phyloP scores from a whole-genome alignment of 2,888 invertebrate species.

The Cryptocephalus moraei region DNA sequence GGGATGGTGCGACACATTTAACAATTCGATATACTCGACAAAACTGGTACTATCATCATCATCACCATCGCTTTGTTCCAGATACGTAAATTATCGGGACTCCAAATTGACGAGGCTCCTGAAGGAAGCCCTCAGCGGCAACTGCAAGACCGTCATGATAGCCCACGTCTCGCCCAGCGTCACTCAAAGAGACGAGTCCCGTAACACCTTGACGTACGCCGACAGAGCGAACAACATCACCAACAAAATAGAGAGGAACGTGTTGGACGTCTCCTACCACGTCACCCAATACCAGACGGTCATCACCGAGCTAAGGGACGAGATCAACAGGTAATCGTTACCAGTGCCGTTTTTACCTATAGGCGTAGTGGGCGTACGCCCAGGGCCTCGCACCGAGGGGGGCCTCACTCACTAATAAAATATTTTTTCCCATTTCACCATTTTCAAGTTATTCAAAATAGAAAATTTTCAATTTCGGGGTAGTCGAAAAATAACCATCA shows the following conservation, averaged over 20 bases:
- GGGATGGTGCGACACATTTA: no score
- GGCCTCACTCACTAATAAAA: no score
- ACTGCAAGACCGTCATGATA: conserved; percentile 94
- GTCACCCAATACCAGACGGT: conserved; percentile 78
- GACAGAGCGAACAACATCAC: conserved; percentile 89
- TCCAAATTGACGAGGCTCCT: conserved; percentile 87
- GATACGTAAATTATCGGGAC: conserved; percentile 77
- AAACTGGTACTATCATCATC: no score
- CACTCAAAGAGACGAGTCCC: conserved; percentile 73
- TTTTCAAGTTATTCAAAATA: no score
- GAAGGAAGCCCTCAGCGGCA: conserved; percentile 75
- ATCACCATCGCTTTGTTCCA: conserved; percentile 1
- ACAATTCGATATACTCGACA: no score
- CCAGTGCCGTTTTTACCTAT: no score
- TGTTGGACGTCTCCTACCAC: conserved; percentile 49
- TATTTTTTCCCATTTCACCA: no score
- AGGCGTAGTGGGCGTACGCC: no score
- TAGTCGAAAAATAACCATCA: no score
- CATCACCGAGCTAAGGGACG: conserved; percentile 72
- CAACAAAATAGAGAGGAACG: conserved; percentile 58
- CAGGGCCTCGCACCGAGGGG: no score
- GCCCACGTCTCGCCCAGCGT: conserved; percentile 86
- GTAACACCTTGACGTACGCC: conserved; percentile 89
- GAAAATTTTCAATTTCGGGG: no score
- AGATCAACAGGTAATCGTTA: conserved; percentile 43